These are phyloP conservation scores for Tachysurus fulvidraco DNA, from an alignment of 2,113 vertebrate genomes.

Conservation along the genomic window DNA sequence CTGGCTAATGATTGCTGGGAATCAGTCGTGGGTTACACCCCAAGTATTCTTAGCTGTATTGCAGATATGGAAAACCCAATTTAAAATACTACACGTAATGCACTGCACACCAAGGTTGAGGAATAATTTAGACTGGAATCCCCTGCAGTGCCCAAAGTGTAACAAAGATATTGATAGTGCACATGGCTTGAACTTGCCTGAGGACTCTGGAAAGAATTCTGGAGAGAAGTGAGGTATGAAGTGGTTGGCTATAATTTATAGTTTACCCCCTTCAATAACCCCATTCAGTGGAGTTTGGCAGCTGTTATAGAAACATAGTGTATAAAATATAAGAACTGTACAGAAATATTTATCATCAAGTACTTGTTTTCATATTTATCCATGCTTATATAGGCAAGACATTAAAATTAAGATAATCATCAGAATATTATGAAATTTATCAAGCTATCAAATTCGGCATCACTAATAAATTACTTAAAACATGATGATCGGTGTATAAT, in stretches of 20 bases:
- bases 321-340: no score
- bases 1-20: neutral
- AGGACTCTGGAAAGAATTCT: neutral
- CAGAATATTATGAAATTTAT: no score
- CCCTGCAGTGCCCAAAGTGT: neutral
- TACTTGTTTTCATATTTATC: no score
- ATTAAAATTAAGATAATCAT: no score
- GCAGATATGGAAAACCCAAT: neutral
- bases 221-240: neutral
- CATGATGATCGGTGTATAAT: neutral
- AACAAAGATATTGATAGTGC: neutral
- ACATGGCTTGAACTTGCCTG: neutral
- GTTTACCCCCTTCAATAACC: no score
- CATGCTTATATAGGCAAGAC: no score
- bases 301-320: no score
- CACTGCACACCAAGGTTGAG: neutral
- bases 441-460: no score
- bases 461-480: no score
- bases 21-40: neutral
- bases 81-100: neutral
- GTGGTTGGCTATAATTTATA: neutral
- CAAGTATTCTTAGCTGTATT: neutral
- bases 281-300: no score
- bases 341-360: no score
- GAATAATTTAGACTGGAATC: neutral